Evolutionary conservation across 2,797 vertebrate genomes (phyloP), one percentile per base, ranked within the genome.

Genomic region (Orestias chungarensis): DNA sequence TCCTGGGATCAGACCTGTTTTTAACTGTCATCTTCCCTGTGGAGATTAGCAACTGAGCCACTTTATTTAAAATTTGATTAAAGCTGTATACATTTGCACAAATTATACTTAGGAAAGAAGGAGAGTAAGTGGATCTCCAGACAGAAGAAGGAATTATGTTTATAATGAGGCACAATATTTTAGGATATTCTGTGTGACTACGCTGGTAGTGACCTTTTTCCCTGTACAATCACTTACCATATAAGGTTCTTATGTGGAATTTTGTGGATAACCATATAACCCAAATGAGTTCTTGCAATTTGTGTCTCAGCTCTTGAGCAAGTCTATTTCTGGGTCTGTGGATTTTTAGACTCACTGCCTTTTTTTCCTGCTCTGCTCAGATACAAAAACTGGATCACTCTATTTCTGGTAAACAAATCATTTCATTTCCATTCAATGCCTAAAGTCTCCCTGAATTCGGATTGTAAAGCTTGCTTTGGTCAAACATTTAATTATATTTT

Each of bases 1-100:
- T 73, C 61, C 29, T 67, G 76, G 35, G 71, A 83, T 80, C 64
- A 82, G 77, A 73, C 74, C 75, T 78, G 75, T 80, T 85, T 84
- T 73, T 74, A 74, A 78, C 54, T 15, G 54, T 57, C 54, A 9
- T 38, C 68, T 73, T 80, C 72, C 76, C 54, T 31, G 54, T 18
- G 25, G 54, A 57, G 29, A 18, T 29, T 18, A 68, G 73, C 64
- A 72, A 73, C 73, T 18, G 2, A 64, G 68, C 62, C 1, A 1
- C 40, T 73, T 46, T 27, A 31, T 55, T 74, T 66, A 50, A 71
- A 75, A 85, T 73, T 73, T n/a, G 29, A 47, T 73, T 33, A 71
- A 70, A 78, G 57, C 68, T 66, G 62, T 20, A 29, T 6, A 31
- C 14, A 40, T 64, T 40, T 33, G 17, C 43, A 66, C 17, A 14